Evolutionary conservation across 2,888 invertebrate species (phyloP), one percentile per base, ranked within the genome.

Genomic region (Microdon myrmicae): DNA sequence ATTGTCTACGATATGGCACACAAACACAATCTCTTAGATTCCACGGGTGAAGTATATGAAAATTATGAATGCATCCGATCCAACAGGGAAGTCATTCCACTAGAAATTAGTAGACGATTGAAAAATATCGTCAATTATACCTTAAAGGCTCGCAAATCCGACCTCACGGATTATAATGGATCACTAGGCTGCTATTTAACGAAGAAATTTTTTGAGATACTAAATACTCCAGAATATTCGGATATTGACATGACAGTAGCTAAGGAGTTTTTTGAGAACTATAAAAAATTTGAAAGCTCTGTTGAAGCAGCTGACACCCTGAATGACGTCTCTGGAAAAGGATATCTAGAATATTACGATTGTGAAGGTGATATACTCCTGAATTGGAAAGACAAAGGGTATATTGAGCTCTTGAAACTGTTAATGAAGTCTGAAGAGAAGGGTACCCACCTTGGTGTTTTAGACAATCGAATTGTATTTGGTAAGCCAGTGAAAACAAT

Each of bases 361-460:
- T 90, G 90, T 72, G 86, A 87, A 14, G 93, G 93, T 2, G 86
- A 91, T 73, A 81, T 81, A 28, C 76, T 87, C 68, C 77, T 90
- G 1, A 86, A 88, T 72, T 94, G 91, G 92, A 90, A 88, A 71
- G 84, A 85, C 45, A 84, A 82, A 60, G 91, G 91, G 1, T 92
- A 85, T 72, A 82, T 82, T 67, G 87, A 83, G 22, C 79, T 92
- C 60, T 77, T 93, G 41, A 85, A 89, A 71, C 75, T 91, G 39
- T 80, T 93, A 64, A 82, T 86, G 84, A 71, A 68, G 17, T 70
- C 71, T 8, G 54, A 66, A 1, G 70, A 71, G 14, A 37, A 45
- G 8, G 70, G 35, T 19, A 68, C 53, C 1, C 76, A 75, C 7
- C 56, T 71, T n/a, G 78, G 79, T 1, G 59, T 76, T 1, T 55